These are phyloP conservation scores for Odontophorus gujanensis DNA, from an alignment of 2,113 vertebrate species.

Conservation along the genomic window DNA sequence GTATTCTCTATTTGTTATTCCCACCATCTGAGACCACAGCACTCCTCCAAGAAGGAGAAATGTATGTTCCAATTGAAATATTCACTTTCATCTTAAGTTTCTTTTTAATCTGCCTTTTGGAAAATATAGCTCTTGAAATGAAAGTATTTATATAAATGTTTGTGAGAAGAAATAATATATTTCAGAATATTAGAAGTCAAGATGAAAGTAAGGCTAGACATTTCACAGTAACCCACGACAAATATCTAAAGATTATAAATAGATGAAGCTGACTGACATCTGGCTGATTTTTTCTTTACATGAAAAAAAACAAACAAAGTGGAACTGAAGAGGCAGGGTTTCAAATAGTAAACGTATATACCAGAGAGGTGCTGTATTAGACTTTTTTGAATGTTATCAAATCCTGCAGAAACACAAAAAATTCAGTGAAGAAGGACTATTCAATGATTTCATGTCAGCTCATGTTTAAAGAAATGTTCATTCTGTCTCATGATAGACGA, in stretches of 20 bases:
- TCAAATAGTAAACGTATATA: background rate
- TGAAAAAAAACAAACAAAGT: background rate
- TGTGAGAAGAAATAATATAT: background rate
- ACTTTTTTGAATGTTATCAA: background rate
- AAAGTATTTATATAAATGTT: background rate
- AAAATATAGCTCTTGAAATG: background rate
- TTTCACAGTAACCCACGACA: background rate
- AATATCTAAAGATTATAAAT: background rate
- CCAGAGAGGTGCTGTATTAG: background rate
- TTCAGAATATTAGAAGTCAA: background rate
- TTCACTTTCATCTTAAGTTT: background rate
- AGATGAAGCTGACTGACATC: conserved; percentile 7
- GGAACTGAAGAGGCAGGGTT: rapidly evolving
- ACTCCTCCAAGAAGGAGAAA: background rate
- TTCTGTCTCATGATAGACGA: background rate
- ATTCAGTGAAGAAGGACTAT: background rate
- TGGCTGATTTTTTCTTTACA: background rate
- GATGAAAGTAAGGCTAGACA: background rate
- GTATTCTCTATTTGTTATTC: background rate
- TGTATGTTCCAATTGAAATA: background rate
- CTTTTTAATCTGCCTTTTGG: background rate
- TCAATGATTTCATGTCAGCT: background rate
- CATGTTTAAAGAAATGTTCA: background rate
- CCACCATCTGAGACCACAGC: background rate
- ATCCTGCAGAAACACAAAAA: background rate